A percentile compares a stretch with the other conserved stretches of the same genome.
These are phyloP conservation scores for Allacma fusca DNA, from an alignment of 2,888 invertebrate genomes.

Conservation along the genomic window DNA sequence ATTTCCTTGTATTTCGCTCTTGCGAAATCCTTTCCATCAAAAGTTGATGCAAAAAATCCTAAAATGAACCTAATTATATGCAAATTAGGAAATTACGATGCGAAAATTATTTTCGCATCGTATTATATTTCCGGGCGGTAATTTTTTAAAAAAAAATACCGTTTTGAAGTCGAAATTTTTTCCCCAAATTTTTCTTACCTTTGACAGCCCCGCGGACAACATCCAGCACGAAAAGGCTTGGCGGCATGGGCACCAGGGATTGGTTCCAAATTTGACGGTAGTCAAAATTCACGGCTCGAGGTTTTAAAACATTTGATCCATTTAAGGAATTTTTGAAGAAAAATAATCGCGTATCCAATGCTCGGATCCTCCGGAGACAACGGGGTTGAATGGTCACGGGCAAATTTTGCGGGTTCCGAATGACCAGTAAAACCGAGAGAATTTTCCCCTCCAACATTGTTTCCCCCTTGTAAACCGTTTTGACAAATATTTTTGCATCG, in stretches of 20 bases:
- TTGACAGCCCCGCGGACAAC: constrained; percentile 53
- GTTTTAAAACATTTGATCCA: no score
- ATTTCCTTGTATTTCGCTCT: no score
- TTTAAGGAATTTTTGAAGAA: constrained; percentile 48
- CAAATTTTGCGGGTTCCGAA: constrained; percentile 34
- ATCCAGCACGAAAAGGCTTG: constrained; percentile 55
- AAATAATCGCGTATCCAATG: constrained; percentile 54
- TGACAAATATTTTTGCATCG: constrained; percentile 48
- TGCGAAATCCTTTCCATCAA: no score
- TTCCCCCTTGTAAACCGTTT: constrained; percentile 55
- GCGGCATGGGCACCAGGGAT: constrained; percentile 53
- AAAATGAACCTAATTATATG: no score
- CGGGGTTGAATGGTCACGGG: constrained; percentile 35
- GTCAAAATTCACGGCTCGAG: neutral
- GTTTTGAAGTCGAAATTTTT: no score
- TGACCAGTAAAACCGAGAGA: constrained; percentile 31
- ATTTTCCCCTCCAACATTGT: constrained; percentile 44
- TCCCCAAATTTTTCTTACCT: constrained; percentile 53
- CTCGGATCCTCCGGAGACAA: constrained; percentile 50
- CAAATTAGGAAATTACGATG: no score
- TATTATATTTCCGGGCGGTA: no score
- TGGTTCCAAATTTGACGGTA: constrained; percentile 35
- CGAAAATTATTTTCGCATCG: no score
- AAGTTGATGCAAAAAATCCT: no score
- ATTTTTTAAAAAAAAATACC: no score